Percentiles rank a stretch among this genome's conserved stretches.
Conservation (phyloP, 2,113 vertebrate genomes). For the Rhabdornis inornatus region DNA sequence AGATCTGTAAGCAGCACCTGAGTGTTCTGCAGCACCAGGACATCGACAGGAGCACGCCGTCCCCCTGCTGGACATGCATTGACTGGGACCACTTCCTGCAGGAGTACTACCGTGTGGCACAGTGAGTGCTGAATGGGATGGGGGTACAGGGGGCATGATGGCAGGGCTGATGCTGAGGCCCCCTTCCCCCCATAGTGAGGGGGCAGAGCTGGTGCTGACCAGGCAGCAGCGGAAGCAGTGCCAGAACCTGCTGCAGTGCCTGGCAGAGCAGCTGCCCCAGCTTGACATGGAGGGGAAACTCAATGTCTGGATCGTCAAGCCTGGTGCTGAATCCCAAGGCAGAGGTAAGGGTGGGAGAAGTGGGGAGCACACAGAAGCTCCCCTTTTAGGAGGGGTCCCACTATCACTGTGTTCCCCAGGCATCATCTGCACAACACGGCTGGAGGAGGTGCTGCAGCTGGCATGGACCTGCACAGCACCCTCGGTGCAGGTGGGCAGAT, state of each 20-base stretch:
- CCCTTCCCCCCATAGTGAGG: slow-evolving; percentile 68
- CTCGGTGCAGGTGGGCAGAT: slow-evolving; percentile 75
- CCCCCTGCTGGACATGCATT: neutral
- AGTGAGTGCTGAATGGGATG: slow-evolving; percentile 66
- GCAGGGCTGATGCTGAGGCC: neutral
- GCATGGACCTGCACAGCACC: slow-evolving; percentile 64
- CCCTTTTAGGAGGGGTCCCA: neutral
- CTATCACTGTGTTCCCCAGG: slow-evolving; percentile 46
- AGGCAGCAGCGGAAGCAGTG: slow-evolving; percentile 70
- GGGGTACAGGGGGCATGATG: accelerated
- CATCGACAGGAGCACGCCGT: slow-evolving; percentile 73
- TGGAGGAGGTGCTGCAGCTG: slow-evolving; percentile 84
- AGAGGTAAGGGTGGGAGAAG: slow-evolving; percentile 73
- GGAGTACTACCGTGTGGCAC: slow-evolving; percentile 81
- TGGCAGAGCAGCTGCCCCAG: slow-evolving; percentile 80
- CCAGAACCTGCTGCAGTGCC: slow-evolving; percentile 65
- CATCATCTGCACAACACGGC: slow-evolving; percentile 81
- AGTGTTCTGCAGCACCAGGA: slow-evolving; percentile 77
- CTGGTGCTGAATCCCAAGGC: slow-evolving; percentile 87
- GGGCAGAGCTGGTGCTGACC: slow-evolving; percentile 68
- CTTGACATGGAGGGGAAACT: slow-evolving; percentile 83
- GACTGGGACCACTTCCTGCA: slow-evolving; percentile 80
- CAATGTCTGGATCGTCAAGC: slow-evolving; percentile 94
- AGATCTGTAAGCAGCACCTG: slow-evolving; percentile 79
- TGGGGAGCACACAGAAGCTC: accelerated